A percentile compares a stretch with the other conserved stretches of the same genome.
These are phyloP conservation scores for Ditylenchus dipsaci DNA, from an alignment of 1,140 invertebrate genomes.

Conservation along the genomic window DNA sequence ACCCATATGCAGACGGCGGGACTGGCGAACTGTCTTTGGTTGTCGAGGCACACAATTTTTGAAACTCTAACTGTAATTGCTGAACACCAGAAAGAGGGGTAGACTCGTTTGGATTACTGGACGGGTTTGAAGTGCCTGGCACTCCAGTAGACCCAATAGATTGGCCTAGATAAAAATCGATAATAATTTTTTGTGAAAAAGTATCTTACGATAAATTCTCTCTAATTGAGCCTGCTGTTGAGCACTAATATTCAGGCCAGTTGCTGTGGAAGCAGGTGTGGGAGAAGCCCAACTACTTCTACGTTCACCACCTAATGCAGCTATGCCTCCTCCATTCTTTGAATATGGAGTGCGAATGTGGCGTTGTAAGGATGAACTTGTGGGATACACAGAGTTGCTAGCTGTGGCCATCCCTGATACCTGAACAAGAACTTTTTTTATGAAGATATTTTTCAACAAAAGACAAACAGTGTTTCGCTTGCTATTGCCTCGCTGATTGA, in stretches of 20 bases:
- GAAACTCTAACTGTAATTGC: conserved; percentile 54
- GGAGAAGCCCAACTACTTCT: conserved; percentile 51
- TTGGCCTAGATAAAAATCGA: conserved; percentile 1
- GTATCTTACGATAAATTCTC: conserved; percentile 38
- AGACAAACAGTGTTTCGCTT: conserved; percentile 49
- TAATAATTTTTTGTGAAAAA: conserved; percentile 10
- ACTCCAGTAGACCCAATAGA: neutral
- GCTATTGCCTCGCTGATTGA: conserved; percentile 35
- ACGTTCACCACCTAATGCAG: conserved; percentile 28
- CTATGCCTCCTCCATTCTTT: conserved; percentile 23
- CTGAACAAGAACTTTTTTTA: neutral
- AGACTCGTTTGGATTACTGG: conserved; percentile 12
- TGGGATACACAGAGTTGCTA: conserved; percentile 14
- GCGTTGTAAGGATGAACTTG: conserved; percentile 19
- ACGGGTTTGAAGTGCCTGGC: neutral
- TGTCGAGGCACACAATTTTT: conserved; percentile 46
- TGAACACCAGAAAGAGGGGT: conserved; percentile 37
- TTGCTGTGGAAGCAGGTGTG: conserved; percentile 21
- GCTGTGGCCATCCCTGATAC: neutral
- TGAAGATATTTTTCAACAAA: neutral
- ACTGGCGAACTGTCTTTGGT: neutral
- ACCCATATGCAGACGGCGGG: neutral
- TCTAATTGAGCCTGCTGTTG: conserved; percentile 49
- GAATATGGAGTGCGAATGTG: conserved; percentile 38
- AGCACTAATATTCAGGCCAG: conserved; percentile 31